Evolutionary conservation across 2,888 invertebrate genomes (phyloP).

Genomic region (Glyphotaelius pellucidus): DNA sequence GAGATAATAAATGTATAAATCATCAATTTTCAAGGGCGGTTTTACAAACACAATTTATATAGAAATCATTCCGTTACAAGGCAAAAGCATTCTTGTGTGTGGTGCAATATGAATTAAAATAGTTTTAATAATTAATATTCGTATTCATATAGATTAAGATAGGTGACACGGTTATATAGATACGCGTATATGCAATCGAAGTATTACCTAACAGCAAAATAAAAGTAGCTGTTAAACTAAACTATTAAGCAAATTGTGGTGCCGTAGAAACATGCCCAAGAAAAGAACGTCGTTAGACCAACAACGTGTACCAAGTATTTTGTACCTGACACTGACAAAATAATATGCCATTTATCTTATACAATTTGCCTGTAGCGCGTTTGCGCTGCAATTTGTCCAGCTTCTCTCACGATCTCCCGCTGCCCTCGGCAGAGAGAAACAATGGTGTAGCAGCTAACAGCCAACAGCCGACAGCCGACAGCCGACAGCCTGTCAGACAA

Average conservation of each 20-base stretch:
- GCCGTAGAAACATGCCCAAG: not conserved
- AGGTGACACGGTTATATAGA: not conserved
- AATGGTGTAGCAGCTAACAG: conserved; percentile 19
- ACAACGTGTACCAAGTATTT: not conserved
- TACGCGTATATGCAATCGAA: not conserved
- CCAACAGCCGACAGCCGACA: conserved; percentile 16
- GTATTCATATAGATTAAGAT: not conserved
- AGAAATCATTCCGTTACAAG: not conserved
- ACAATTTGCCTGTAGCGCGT: conserved; percentile 6
- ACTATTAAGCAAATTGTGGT: not conserved
- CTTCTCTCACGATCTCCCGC: conserved; percentile 44
- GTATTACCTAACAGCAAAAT: not conserved
- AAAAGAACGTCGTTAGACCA: not conserved
- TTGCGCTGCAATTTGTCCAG: conserved; percentile 34
- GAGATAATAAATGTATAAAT: too few relatives aligned
- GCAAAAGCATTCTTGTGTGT: not conserved
- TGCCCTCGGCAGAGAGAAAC: conserved; percentile 29
- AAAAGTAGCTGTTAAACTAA: not conserved
- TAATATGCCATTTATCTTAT: conserved; percentile 2
- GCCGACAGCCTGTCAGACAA: conserved; percentile 26
- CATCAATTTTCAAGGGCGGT: too few relatives aligned
- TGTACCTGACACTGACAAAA: conserved; percentile 2
- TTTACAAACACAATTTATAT: not conserved
- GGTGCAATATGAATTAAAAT: not conserved
- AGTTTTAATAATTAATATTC: not conserved